Evolutionary conservation across 2,888 invertebrate genomes (phyloP).

Genomic region (Agrochola circellaris): DNA sequence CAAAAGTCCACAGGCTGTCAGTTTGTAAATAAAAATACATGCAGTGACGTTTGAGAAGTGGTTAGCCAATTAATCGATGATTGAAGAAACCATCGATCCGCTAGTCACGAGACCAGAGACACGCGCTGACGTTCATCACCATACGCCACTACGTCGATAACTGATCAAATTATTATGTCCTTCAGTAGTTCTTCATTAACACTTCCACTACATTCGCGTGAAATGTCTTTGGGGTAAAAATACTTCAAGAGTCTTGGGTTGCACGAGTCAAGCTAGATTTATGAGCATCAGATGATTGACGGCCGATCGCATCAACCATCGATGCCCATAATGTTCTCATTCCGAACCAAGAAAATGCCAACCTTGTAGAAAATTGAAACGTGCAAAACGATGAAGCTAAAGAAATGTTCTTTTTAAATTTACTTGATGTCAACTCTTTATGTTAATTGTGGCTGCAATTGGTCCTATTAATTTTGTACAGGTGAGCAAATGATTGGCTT

Average conservation of each 20-base stretch:
- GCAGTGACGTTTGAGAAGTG: constrained; percentile 80
- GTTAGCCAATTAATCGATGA: constrained; percentile 80
- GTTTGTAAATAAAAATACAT: constrained; percentile 80
- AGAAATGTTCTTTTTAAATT: constrained; percentile 20
- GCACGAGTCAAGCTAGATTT: constrained; percentile 15
- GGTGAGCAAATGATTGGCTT: constrained; percentile 86
- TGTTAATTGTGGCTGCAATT: constrained; percentile 72
- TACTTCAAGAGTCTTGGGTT: constrained; percentile 12
- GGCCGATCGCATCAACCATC: background rate
- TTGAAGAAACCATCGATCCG: constrained; percentile 65
- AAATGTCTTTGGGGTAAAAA: constrained; percentile 5
- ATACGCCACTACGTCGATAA: constrained; percentile 59
- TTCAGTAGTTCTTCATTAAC: constrained; percentile 50
- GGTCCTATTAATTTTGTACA: constrained; percentile 80
- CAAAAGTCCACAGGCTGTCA: constrained; percentile 60
- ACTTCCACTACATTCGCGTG: constrained; percentile 22
- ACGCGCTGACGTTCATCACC: constrained; percentile 71
- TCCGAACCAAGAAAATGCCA: background rate
- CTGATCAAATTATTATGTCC: constrained; percentile 64
- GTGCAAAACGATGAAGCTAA: background rate
- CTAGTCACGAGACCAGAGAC: constrained; percentile 70
- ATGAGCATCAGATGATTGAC: constrained; percentile 15
- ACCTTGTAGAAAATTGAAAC: constrained; percentile 5
- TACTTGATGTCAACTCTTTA: constrained; percentile 64
- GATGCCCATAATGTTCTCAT: background rate